Evolutionary conservation across 2,888 invertebrate species (phyloP).

Genomic region (Heliconius hortense): DNA sequence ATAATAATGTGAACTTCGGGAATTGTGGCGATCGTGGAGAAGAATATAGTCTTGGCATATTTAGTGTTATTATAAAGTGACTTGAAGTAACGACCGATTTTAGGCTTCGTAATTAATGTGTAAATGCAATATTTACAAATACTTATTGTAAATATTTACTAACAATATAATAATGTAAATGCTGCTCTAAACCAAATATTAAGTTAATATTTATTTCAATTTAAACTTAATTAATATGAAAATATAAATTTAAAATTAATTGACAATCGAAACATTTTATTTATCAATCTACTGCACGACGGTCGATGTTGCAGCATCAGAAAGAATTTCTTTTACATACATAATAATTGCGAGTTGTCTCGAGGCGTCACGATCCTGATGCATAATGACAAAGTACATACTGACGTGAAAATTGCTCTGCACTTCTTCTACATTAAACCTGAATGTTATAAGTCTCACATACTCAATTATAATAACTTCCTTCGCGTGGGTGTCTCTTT

Average conservation of each 20-base stretch:
- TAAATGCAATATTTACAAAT: neutral
- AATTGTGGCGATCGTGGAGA: constrained; percentile 75
- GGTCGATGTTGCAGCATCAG: constrained; percentile 61
- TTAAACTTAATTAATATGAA: neutral
- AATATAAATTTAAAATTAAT: neutral
- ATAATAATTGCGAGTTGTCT: constrained; percentile 81
- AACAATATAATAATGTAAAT: neutral
- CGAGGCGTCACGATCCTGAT: constrained; percentile 81
- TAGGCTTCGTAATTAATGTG: constrained; percentile 3
- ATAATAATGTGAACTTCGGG: constrained; percentile 82
- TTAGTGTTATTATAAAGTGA: constrained; percentile 41
- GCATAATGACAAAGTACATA: constrained; percentile 80
- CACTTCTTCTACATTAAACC: constrained; percentile 54
- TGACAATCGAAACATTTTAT: neutral
- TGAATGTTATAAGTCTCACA: constrained; percentile 28
- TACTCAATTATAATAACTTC: constrained; percentile 34
- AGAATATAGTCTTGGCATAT: constrained; percentile 53
- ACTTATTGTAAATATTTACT: neutral
- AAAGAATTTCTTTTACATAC: constrained; percentile 81
- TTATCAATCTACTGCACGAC: constrained; percentile 52
- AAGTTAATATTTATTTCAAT: neutral
- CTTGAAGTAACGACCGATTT: constrained; percentile 5
- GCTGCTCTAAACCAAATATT: neutral
- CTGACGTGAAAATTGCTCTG: constrained; percentile 80
- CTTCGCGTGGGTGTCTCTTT: constrained; percentile 14